Base-by-base conservation (phyloP, 2,113 vertebrate genomes). In the Lepus timidus region DNA sequence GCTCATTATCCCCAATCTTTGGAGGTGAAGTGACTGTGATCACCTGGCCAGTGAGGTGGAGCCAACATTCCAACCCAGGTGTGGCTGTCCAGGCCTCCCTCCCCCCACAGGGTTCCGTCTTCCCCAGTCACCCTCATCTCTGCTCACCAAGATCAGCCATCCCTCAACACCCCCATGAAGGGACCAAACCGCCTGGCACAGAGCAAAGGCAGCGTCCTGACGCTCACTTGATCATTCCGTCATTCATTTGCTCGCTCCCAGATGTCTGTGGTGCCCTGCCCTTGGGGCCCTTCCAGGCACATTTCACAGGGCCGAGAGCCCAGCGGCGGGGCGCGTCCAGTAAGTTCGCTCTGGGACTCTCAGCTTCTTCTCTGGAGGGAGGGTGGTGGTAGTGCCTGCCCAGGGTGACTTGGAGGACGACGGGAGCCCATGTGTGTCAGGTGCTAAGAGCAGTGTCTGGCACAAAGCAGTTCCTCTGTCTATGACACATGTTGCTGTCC, bases 361-460 rank as follows among this genome's bases (percentile, higher is more conserved):
- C 65, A 13, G 58, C 91, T 61, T 94, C 89, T 78, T 94, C 27
- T 68, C 29, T 79, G 23, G 74, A 70, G 87, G 14, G n/a, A 58
- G 22, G 13, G 2, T 49, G 80, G 31, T 23, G 3, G 68, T 23
- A 58, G 78, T 44, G 25, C 20, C 55, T 25, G 16, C 51, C 65
- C 36, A 0, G 9, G 22, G 6, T 80, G 33, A 23, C 10, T 14
- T 23, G 44, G 51, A 81, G 67, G 27, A 36, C n/a, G 27, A 65
- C 82, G 44, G 44, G 51, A 70, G 39, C 36, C 22, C 22, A 0
- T 36, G 27, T 49, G 33, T 27, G 2, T 36, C 25, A 68, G 25
- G 68, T 67, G 9, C 51, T 44, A 44, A 44, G 78, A 51, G 33
- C 6, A 52, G 6, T 36, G 3, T 61, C 25, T 27, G 71, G n/a